Conservation (phyloP, 1,140 invertebrate genomes). For the Chironomus tepperi region DNA sequence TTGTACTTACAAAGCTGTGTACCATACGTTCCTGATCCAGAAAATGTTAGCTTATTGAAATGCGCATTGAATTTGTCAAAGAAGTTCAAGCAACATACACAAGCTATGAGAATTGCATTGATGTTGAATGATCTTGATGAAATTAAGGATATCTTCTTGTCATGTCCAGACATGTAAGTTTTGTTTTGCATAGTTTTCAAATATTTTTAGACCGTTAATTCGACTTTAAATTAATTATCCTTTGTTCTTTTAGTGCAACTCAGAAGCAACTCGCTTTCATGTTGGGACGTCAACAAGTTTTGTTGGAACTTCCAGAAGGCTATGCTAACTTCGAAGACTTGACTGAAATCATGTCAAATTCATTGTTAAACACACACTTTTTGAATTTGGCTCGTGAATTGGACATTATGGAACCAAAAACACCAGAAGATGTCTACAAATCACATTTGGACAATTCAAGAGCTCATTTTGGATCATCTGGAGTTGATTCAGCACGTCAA, state of each 20-base stretch:
- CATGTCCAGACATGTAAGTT: conserved; percentile 80
- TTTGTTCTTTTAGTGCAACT: conserved; percentile 35
- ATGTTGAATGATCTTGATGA: conserved; percentile 83
- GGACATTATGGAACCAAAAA: conserved; percentile 99
- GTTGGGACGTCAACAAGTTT: conserved; percentile 93
- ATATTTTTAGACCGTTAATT: too few species aligned
- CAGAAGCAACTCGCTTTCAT: conserved; percentile 94
- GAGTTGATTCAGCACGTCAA: conserved; percentile 90
- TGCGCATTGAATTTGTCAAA: conserved; percentile 81
- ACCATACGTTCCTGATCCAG: conserved; percentile 95
- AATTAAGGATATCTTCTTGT: conserved; percentile 76
- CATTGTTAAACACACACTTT: conserved; percentile 93
- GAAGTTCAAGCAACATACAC: conserved; percentile 89
- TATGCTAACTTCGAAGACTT: conserved; percentile 63
- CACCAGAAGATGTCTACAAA: conserved; percentile 99
- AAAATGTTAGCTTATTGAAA: conserved; percentile 82
- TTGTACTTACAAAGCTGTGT: conserved; percentile 92
- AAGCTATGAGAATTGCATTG: conserved; percentile 89
- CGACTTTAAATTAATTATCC: too few species aligned
- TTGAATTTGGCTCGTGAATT: conserved; percentile 92
- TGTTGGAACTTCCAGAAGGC: conserved; percentile 61
- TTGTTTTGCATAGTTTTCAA: too few species aligned
- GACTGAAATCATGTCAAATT: conserved; percentile 93
- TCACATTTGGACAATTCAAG: conserved; percentile 90
- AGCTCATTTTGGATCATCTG: conserved; percentile 70